These are phyloP conservation scores for Nanorana parkeri DNA, from an alignment of 2,113 vertebrate species.

Conservation along the genomic window DNA sequence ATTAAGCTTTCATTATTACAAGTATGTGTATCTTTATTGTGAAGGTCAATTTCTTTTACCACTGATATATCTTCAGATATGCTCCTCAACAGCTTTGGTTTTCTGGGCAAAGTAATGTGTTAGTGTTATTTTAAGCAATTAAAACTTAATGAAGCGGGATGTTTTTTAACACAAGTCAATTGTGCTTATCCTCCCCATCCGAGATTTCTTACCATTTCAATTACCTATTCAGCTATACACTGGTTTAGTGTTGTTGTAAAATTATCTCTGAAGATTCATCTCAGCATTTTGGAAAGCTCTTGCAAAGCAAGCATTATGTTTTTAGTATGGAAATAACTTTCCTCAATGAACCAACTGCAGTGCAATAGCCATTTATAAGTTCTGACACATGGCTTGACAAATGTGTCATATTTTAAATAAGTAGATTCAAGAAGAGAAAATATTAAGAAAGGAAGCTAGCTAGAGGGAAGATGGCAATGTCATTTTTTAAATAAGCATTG, in stretches of 20 bases:
- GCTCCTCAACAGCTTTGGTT: slow-evolving; percentile 10
- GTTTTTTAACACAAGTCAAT: slow-evolving; percentile 50
- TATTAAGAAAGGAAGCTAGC: slow-evolving; percentile 19
- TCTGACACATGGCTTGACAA: slow-evolving; percentile 33
- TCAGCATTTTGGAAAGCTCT: slow-evolving; percentile 48
- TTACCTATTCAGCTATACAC: slow-evolving; percentile 36
- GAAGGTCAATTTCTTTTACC: slow-evolving; percentile 49
- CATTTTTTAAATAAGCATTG: slow-evolving; percentile 1
- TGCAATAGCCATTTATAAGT: slow-evolving; percentile 34
- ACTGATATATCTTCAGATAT: slow-evolving; percentile 11
- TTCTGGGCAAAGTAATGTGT: slow-evolving; percentile 17
- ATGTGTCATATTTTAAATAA: slow-evolving; percentile 46
- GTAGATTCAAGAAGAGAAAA: slow-evolving; percentile 29
- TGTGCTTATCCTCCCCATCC: slow-evolving; percentile 55
- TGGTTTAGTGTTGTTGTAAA: slow-evolving; percentile 50
- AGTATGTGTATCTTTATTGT: slow-evolving; percentile 27
- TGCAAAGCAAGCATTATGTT: slow-evolving; percentile 35
- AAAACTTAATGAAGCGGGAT: slow-evolving; percentile 55
- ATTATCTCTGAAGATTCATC: slow-evolving; percentile 48
- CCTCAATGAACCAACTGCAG: slow-evolving; percentile 39
- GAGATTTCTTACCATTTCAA: slow-evolving; percentile 55
- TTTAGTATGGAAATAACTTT: slow-evolving; percentile 48
- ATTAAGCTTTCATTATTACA: background rate
- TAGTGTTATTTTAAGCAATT: slow-evolving; percentile 50
- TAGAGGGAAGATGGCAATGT: background rate